These are phyloP conservation scores for Tenthredo amoena DNA, from an alignment of 2,888 invertebrate species.

Conservation along the genomic window DNA sequence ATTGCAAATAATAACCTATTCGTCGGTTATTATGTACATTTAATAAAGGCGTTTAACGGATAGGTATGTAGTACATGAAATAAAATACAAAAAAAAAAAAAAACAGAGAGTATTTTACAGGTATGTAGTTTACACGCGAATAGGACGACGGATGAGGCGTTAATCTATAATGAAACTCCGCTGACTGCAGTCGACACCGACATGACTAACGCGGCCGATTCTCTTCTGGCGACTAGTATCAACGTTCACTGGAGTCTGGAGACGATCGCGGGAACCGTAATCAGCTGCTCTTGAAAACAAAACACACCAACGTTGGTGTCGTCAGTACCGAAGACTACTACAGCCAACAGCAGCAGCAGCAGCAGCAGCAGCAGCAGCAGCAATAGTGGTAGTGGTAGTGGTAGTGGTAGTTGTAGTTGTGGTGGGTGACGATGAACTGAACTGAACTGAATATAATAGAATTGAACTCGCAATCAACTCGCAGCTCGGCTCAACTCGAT, in stretches of 20 bases:
- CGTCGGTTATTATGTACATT: not conserved
- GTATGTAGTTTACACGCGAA: not conserved
- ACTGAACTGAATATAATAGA: constrained; percentile 4
- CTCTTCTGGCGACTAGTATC: not conserved
- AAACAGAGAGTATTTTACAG: not conserved
- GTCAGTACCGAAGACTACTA: not conserved
- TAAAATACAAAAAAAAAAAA: not conserved
- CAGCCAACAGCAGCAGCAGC: not conserved
- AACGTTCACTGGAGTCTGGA: constrained; percentile 44
- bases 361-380: not conserved
- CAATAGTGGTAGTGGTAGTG: not conserved
- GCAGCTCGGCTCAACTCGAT: not conserved
- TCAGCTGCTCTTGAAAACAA: constrained; percentile 75
- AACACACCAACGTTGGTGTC: constrained; percentile 59
- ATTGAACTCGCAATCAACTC: not conserved
- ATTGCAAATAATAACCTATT: not conserved
- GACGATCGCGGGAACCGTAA: constrained; percentile 55
- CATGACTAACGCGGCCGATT: not conserved
- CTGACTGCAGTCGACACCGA: not conserved
- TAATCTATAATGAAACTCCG: not conserved
- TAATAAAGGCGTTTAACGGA: not conserved
- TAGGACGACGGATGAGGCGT: not conserved
- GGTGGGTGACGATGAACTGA: not conserved
- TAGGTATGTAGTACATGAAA: not conserved
- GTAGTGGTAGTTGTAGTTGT: not conserved